Base-by-base conservation (phyloP, 30 jellyfish, hydroid and myxozoan species). In the Pseudorhiza aurosa region DNA sequence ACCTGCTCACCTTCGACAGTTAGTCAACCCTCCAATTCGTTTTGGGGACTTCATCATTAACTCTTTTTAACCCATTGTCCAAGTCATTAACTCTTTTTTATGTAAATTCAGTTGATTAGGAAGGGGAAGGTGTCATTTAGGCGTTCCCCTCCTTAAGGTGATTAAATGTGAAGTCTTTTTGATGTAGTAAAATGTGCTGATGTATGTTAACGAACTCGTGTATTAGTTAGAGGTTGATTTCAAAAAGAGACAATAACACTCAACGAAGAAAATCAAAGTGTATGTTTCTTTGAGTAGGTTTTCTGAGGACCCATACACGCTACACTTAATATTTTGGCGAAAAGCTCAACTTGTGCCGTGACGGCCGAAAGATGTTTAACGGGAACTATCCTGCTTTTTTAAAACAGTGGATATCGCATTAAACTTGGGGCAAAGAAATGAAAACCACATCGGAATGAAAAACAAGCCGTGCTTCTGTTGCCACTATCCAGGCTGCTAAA, bases 1-100 rank as follows among this genome's bases (percentile, higher is more conserved):
- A 77, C 81, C 80, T 49, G 63, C 71, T 35, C 72, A 45, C 50
- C 89, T 60, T 43, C 89, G 89, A 18, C 89, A 77, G 53, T 28
- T 56, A 4, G 50, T 77, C 15, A 59, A 77, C 28, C 89, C 89
- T 10, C 89, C 81, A 12, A 32, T 62, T 42, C 72, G 62, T 1
- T 60, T 58, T 77, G 90, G 90, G 53, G 90, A 78, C 19, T 22
- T 78, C 63, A 82, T 78, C 63, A 49, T 25, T 15, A 25, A 49
- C 63, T 15, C 63, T 49, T 25, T 29, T 15, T 49, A 49, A 25
- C 63, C 63, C 22, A 15, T 49, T 49, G 63, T 49, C n/a, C n/a
- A 64, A 33, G 69, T 33, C 67, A 53, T 53, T 53, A 53, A 19
- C 35, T 53, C 22, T 19, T 53, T 14, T 19, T 53, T 53, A 3